phyloP scores from a whole-genome alignment of 1,140 invertebrate genomes.

The Heliothis virescens region DNA sequence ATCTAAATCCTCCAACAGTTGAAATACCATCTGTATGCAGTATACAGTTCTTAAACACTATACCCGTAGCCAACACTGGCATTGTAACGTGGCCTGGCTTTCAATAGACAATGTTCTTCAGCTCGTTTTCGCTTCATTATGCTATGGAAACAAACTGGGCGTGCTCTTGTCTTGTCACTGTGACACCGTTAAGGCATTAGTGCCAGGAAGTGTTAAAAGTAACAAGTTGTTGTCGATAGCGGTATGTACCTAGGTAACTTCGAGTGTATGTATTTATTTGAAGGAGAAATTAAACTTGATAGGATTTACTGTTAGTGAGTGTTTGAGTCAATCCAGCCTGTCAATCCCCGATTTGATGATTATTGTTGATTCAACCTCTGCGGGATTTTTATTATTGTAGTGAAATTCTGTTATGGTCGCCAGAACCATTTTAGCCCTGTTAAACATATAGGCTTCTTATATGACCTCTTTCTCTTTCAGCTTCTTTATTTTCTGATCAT shows the following conservation, averaged over 20 bases:
- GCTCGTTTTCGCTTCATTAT: conserved; percentile 28
- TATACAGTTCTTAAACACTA: neutral
- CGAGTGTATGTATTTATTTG: neutral
- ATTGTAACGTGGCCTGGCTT: conserved; percentile 33
- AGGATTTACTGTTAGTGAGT: too few species aligned
- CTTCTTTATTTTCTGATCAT: neutral
- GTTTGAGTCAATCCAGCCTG: too few species aligned
- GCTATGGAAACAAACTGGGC: conserved; percentile 15
- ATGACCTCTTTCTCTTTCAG: neutral
- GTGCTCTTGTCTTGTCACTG: conserved; percentile 31
- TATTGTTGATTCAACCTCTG: too few species aligned
- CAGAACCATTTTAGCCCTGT: too few species aligned
- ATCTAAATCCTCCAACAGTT: neutral
- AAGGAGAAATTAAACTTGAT: neutral
- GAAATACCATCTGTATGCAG: conserved; percentile 4
- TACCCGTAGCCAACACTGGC: neutral
- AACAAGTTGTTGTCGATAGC: conserved; percentile 30
- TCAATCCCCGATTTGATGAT: too few species aligned
- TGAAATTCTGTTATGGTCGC: too few species aligned
- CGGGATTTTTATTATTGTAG: too few species aligned
- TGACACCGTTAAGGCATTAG: conserved; percentile 44
- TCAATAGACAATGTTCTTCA: conserved; percentile 29
- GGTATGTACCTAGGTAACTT: too few species aligned
- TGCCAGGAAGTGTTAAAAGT: conserved; percentile 45
- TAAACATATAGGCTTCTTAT: too few species aligned